phyloP scores from a whole-genome alignment of 92 coral and sea anemone genomes.

The Ricordea florida region DNA sequence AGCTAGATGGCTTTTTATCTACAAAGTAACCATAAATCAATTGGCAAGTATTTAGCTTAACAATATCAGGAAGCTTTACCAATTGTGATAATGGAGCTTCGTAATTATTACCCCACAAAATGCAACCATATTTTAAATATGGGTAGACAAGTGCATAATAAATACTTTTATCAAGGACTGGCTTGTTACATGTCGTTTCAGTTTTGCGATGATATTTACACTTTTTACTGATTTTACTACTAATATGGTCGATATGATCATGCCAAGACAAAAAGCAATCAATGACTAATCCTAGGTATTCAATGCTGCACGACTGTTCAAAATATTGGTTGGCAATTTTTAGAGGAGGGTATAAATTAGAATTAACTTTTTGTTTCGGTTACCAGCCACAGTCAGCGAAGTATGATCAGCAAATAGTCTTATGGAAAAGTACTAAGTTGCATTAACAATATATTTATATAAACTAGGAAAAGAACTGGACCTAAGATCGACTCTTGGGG shows the following conservation, averaged over 20 bases:
- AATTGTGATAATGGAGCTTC: no score
- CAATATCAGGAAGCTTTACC: no score
- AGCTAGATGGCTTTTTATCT: no score
- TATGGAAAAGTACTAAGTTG: constrained; percentile 1
- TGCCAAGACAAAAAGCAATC: not conserved
- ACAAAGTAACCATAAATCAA: no score
- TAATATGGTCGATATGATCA: constrained; percentile 6
- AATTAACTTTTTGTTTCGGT: no score
- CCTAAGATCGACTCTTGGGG: constrained; percentile 48
- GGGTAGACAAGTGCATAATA: not conserved
- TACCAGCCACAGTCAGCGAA: no score
- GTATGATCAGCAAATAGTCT: no score
- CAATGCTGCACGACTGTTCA: not conserved
- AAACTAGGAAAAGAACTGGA: constrained; percentile 41
- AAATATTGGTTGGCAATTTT: constrained; percentile 13
- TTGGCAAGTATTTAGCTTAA: no score
- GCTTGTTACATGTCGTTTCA: not conserved
- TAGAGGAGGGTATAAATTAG: no score
- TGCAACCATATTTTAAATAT: no score
- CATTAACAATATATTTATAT: constrained; percentile 16
- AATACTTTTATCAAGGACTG: no score
- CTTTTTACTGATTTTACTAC: constrained; percentile 13
- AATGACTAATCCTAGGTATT: not conserved
- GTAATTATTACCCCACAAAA: no score
- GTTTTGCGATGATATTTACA: constrained; percentile 8